A percentile compares a stretch with the other conserved stretches of the same genome.
phyloP scores from a whole-genome alignment of 2,888 invertebrate species.

The Priocnemis perturbator region DNA sequence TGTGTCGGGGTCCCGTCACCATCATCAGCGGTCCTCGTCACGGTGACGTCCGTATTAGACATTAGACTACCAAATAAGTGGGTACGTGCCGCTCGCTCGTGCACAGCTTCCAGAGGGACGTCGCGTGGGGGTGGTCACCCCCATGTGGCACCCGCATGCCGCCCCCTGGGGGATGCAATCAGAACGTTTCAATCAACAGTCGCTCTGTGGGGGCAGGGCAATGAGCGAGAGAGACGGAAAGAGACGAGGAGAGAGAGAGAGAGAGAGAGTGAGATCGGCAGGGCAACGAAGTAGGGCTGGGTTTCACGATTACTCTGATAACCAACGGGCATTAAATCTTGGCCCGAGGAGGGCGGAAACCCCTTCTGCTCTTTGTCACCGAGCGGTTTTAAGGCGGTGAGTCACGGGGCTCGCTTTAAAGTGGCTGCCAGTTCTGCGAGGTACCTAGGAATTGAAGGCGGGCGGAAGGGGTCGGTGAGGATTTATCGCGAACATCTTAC shows the following conservation, averaged over 20 bases:
- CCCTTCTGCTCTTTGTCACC: slow-evolving; percentile 58
- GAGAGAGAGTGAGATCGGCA: slow-evolving; percentile 25
- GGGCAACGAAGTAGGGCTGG: slow-evolving; percentile 33
- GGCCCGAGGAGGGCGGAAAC: slow-evolving; percentile 67
- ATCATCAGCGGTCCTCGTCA: slow-evolving; percentile 54
- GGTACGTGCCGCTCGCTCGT: slow-evolving; percentile 54
- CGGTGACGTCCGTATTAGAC: slow-evolving; percentile 64
- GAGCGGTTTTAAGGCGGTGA: slow-evolving; percentile 63
- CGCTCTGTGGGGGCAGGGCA: slow-evolving; percentile 59
- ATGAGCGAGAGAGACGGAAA: slow-evolving; percentile 9
- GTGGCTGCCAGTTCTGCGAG: slow-evolving; percentile 30
- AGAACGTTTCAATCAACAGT: slow-evolving; percentile 75
- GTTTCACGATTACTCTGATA: slow-evolving; percentile 70
- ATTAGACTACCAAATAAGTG: slow-evolving; percentile 76
- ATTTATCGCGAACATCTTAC: slow-evolving; percentile 9
- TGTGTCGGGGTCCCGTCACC: slow-evolving; percentile 42
- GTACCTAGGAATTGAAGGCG: neutral
- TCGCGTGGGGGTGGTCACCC: slow-evolving; percentile 52
- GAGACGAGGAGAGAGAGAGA: slow-evolving; percentile 30
- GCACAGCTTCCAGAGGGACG: slow-evolving; percentile 3
- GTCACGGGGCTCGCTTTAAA: slow-evolving; percentile 63
- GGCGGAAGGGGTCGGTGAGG: neutral
- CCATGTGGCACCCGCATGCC: slow-evolving; percentile 64
- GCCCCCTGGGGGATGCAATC: slow-evolving; percentile 74
- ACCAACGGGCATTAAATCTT: slow-evolving; percentile 72